Evolutionary conservation across 2,888 invertebrate genomes (phyloP).

Genomic region (Pedicia rivosa): DNA sequence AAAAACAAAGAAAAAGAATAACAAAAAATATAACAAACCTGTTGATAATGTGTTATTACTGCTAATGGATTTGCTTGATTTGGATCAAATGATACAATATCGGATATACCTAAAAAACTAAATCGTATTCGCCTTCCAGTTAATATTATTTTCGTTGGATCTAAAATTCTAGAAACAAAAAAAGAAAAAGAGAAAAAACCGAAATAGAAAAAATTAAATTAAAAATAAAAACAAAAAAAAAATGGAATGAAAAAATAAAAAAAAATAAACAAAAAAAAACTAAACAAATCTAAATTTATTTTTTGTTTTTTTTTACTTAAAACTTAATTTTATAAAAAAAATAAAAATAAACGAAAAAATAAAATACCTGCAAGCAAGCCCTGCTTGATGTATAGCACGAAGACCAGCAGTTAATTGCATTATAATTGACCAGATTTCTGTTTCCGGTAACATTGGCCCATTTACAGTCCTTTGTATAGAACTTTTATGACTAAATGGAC

Average conservation of each 20-base stretch:
- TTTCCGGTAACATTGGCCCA: slow-evolving; percentile 68
- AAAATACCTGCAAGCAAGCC: slow-evolving; percentile 42
- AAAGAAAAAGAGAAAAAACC: slow-evolving; percentile 8
- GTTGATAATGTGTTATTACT: slow-evolving; percentile 53
- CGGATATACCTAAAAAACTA: slow-evolving; percentile 66
- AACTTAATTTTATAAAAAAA: not conserved
- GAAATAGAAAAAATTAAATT: slow-evolving; percentile 1
- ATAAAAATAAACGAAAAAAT: not conserved
- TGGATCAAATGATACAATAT: slow-evolving; percentile 61
- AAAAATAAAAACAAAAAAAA: slow-evolving; percentile 9
- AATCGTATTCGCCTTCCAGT: slow-evolving; percentile 64
- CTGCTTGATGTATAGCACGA: slow-evolving; percentile 69
- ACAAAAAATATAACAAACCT: slow-evolving; percentile 22
- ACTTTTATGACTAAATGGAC: slow-evolving; percentile 33
- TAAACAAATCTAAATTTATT: not conserved
- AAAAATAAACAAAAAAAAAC: slow-evolving; percentile 4
- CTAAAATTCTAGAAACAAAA: slow-evolving; percentile 47
- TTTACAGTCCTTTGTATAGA: slow-evolving; percentile 37
- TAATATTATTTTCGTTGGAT: slow-evolving; percentile 82
- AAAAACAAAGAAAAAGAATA: not conserved
- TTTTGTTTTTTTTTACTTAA: not conserved
- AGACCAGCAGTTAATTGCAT: slow-evolving; percentile 91
- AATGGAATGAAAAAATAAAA: slow-evolving; percentile 7
- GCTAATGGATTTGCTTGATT: slow-evolving; percentile 47
- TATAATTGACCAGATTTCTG: slow-evolving; percentile 86